Evolutionary conservation across 1,140 invertebrate species (phyloP), one percentile per base, ranked within the genome.

Genomic region (Atta colombica): DNA sequence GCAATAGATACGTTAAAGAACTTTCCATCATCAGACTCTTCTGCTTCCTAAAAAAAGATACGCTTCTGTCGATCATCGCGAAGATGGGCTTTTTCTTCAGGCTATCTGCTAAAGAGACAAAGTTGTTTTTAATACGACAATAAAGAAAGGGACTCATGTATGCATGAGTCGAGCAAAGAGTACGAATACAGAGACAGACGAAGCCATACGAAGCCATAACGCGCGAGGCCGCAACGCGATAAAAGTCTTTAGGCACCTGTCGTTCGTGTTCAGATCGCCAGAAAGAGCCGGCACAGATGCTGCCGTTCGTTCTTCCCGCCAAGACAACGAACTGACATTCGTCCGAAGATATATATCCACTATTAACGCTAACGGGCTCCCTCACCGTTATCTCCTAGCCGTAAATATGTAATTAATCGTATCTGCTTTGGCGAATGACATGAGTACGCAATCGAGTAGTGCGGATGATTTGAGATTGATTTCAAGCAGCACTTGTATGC

Each of bases 241-340:
- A 87, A 85, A 87, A 85, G 81, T 85, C 69, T 86, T 86, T 58
- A 72, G 74, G 87, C 87, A 88, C 87, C 87, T 88, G 86, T 87
- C 72, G 80, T 58, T 85, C 51, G 53, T 77, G 63, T 51, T 75
- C 63, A 45, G 69, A 82, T 84, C 81, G 35, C 71, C 69, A 61
- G 80, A 84, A 84, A 75, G 80, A 75, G 31, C 49, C 39, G 69
- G 71, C 81, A 61, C 86, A 87, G 80, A 85, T 85, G 86, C 77
- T 87, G 85, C 77, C 60, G 77, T n/a, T 87, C 85, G 85, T 58
- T 87, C 65, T 49, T 55, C 31, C 58, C 58, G 51, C 31, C 77
- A 53, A 87, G 80, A 84, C 80, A 75, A 84, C 58, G 80, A 74
- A 75, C 80, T 84, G 80, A 75, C 80, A 75, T 25, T 49, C 80